A percentile compares a stretch with the other conserved stretches of the same genome.
phyloP scores from a whole-genome alignment of 2,113 vertebrate genomes.

The Triplophysa siluroides region DNA sequence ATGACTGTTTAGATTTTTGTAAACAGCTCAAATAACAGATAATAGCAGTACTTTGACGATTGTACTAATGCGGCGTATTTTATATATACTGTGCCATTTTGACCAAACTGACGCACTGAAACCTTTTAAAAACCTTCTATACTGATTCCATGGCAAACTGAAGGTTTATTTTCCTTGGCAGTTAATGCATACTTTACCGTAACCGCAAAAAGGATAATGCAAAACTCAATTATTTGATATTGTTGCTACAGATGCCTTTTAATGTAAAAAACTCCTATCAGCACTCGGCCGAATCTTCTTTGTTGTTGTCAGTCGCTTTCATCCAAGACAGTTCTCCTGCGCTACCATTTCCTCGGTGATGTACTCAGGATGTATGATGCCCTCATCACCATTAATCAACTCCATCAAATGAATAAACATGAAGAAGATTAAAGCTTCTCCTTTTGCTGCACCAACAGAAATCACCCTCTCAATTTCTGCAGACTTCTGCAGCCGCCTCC shows the following conservation, averaged over 20 bases:
- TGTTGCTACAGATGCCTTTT: slow-evolving; percentile 12
- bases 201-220: background rate
- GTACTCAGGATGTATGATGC: slow-evolving; percentile 64
- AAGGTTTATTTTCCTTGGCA: background rate
- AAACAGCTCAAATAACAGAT: slow-evolving; percentile 33
- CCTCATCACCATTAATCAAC: slow-evolving; percentile 66
- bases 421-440: slow-evolving; percentile 71
- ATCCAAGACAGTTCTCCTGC: slow-evolving; percentile 66
- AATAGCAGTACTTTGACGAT: background rate
- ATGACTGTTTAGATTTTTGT: background rate
- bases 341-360: slow-evolving; percentile 62
- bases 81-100: slow-evolving; percentile 2
- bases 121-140: background rate
- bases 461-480: slow-evolving; percentile 61
- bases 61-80: background rate
- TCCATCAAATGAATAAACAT: slow-evolving; percentile 72
- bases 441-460: slow-evolving; percentile 70
- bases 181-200: background rate
- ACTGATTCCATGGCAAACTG: background rate
- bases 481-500: slow-evolving; percentile 59
- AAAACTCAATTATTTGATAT: background rate
- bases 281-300: slow-evolving; percentile 70
- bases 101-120: background rate
- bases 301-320: slow-evolving; percentile 74
- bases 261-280: slow-evolving; percentile 72